phyloP scores from a whole-genome alignment of 2,797 vertebrate species.

The Enteromius fasciolatus region DNA sequence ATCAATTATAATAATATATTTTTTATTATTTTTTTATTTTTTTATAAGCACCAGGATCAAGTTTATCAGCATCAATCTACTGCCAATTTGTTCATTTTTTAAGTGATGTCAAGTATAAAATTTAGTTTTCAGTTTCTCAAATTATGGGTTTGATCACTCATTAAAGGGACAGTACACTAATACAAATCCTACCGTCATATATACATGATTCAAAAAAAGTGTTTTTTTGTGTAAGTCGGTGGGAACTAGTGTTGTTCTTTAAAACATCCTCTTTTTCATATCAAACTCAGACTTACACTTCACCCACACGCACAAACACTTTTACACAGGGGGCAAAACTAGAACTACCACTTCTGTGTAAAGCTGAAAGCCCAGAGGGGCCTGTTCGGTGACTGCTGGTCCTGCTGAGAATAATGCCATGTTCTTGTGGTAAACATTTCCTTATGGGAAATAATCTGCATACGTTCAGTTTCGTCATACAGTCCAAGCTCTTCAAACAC shows the following conservation, averaged over 20 bases:
- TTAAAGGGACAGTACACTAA: background rate
- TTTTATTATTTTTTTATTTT: background rate
- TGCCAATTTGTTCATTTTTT: background rate
- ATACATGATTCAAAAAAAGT: background rate
- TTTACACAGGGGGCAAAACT: constrained; percentile 59
- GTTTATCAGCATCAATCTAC: background rate
- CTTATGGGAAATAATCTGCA: background rate
- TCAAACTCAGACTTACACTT: background rate
- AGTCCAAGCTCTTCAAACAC: background rate
- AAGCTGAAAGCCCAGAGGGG: constrained; percentile 36
- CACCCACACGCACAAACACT: constrained; percentile 58
- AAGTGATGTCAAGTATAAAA: background rate
- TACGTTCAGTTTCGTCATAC: background rate
- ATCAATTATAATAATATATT: background rate
- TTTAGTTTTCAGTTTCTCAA: background rate
- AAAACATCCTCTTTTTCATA: background rate
- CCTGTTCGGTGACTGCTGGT: constrained; percentile 8
- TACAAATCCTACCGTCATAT: background rate
- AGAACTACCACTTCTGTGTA: constrained; percentile 39
- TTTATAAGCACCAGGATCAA: background rate
- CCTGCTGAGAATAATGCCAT: background rate
- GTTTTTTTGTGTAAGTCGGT: background rate
- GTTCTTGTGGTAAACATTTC: background rate
- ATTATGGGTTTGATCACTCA: background rate
- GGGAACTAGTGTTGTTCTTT: background rate